Percentiles rank a stretch among this genome's conserved stretches.
Conservation (phyloP, 30 jellyfish, hydroid and myxozoan genomes). For the Pelagia noctiluca region DNA sequence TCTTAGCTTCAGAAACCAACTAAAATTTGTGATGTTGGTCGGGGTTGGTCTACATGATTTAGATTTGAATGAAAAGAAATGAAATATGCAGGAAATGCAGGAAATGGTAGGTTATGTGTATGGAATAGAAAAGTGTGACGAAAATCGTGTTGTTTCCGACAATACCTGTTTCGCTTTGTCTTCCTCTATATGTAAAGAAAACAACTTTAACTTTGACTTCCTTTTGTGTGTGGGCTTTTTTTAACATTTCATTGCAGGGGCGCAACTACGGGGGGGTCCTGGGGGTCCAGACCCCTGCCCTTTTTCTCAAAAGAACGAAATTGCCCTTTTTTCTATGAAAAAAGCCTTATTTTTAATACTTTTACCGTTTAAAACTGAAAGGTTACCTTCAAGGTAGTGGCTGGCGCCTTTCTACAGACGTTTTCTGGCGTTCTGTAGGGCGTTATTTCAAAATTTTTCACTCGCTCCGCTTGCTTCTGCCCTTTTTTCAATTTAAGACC, state of each 20-base stretch:
- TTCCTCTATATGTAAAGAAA: background rate
- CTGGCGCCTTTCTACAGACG: no score
- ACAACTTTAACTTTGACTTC: background rate
- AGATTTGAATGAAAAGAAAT: background rate
- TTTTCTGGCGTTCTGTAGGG: no score
- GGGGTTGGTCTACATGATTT: background rate
- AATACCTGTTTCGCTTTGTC: background rate
- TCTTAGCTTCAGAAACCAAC: background rate
- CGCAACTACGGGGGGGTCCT: no score
- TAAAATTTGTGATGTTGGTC: slow-evolving; percentile 2
- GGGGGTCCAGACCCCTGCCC: background rate
- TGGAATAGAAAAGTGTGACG: background rate
- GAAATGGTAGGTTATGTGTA: no score
- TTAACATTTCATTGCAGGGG: background rate
- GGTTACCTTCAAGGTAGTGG: no score
- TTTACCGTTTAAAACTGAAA: no score
- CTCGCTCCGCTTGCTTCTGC: no score
- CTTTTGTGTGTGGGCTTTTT: slow-evolving; percentile 5
- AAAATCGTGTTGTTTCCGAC: background rate
- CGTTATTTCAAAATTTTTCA: no score
- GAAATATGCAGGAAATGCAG: background rate
- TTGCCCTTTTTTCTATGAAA: no score
- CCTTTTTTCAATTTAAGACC: no score
- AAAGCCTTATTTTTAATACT: no score
- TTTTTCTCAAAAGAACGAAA: no score